Percentiles rank a stretch among this genome's conserved stretches.
These are phyloP conservation scores for Trichogramma dendrolimi DNA, from an alignment of 2,888 invertebrate species.

Conservation along the genomic window DNA sequence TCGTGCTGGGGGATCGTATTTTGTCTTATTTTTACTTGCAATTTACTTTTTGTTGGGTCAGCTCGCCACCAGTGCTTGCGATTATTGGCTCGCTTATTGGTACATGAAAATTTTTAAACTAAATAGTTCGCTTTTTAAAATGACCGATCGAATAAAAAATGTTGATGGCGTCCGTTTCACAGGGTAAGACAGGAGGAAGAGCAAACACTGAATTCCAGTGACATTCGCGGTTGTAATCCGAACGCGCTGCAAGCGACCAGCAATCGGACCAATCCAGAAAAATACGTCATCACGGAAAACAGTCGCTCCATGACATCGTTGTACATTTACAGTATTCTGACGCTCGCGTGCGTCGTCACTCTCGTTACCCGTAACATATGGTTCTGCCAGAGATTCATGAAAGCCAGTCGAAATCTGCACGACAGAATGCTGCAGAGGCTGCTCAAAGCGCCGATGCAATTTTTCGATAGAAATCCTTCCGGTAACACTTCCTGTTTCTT, in stretches of 20 bases:
- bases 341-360: conserved; percentile 59
- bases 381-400: conserved; percentile 67
- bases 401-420: conserved; percentile 68
- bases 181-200: too few species aligned
- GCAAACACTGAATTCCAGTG: too few species aligned
- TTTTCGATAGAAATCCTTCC: conserved; percentile 61
- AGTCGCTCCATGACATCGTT: neutral
- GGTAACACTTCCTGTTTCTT: neutral
- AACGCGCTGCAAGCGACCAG: too few species aligned
- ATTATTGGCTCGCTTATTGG: conserved; percentile 78
- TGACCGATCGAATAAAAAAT: too few species aligned
- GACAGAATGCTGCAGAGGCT: conserved; percentile 72
- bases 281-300: too few species aligned
- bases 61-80: conserved; percentile 64
- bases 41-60: conserved; percentile 64
- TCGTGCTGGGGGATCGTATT: conserved; percentile 62
- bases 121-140: neutral
- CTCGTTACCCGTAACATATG: conserved; percentile 65
- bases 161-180: too few species aligned
- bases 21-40: conserved; percentile 56
- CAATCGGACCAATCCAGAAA: too few species aligned
- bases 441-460: conserved; percentile 70
- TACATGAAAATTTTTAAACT: conserved; percentile 46
- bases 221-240: too few species aligned
- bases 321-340: conserved; percentile 59